These are phyloP conservation scores for Leptogaster cylindrica DNA, from an alignment of 2,888 invertebrate species.

Conservation along the genomic window DNA sequence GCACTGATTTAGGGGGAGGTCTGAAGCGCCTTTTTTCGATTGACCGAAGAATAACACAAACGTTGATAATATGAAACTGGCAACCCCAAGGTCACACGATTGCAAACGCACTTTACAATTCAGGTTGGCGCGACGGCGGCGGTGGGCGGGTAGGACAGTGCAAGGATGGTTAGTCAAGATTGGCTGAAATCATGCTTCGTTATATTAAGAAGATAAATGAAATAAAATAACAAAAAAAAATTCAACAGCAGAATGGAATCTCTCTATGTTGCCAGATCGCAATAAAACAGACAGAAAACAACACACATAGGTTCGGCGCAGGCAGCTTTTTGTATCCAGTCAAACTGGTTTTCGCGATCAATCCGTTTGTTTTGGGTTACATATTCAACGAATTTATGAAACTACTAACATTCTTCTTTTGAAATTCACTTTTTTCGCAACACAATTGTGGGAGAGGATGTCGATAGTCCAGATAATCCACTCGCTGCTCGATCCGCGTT, in stretches of 20 bases:
- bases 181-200: conserved; percentile 23
- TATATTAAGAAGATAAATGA: conserved; percentile 15
- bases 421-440: conserved; percentile 16
- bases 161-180: conserved; percentile 18
- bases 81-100: conserved; percentile 38
- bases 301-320: too few species aligned
- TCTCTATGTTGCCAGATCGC: conserved; percentile 24
- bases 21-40: neutral
- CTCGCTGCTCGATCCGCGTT: too few species aligned
- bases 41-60: neutral
- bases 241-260: conserved; percentile 16
- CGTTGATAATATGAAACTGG: conserved; percentile 28
- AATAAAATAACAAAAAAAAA: neutral
- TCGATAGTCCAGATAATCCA: too few species aligned
- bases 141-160: neutral
- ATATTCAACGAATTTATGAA: too few species aligned
- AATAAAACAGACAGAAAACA: too few species aligned
- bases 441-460: too few species aligned
- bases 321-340: too few species aligned
- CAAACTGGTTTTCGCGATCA: too few species aligned
- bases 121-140: neutral
- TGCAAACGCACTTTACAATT: conserved; percentile 21
- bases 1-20: neutral
- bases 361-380: too few species aligned
- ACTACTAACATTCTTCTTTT: conserved; percentile 23